Evolutionary conservation across 2,113 vertebrate genomes (phyloP), one percentile per base, ranked within the genome.

Genomic region (Monopterus albus): DNA sequence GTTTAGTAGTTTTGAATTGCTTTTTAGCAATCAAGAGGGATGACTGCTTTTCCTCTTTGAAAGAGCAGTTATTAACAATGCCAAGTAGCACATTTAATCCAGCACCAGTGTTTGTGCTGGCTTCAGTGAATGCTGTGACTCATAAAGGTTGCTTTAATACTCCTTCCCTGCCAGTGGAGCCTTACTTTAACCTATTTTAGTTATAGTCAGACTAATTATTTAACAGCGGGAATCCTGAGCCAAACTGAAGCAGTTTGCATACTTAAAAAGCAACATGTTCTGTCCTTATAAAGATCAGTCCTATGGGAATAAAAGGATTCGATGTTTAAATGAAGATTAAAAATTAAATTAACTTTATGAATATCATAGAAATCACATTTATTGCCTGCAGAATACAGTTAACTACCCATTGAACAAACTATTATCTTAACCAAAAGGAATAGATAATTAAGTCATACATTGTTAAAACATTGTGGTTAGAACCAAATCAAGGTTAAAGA

Each of bases 71-170:
- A 77, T 69, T 72, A 62, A 57, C 58, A 63, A 70, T 79, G 84
- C 87, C 78, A 88, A 85, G 75, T 74, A 64, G 67, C 76, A 64
- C 76, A 57, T 73, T 70, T 46, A 61, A 68, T 43, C 79, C 74
- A 66, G 63, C 79, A 74, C 57, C 60, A 64, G 75, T 82, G 79
- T 86, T 86, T 76, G 79, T 86, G 15, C 84, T 87, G 83, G 81
- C 86, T 79, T 42, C 18, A 4, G 0, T 49, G 40, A 77, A 80
- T n/a, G 39, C 71, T 62, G 50, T 91, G 87, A 87, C 71, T 89
- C 87, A 89, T 70, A 81, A 78, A 84, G 59, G 84, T 66, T 70
- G 75, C 81, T 75, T 81, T 84, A 65, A 73, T 82, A 83, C 79
- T 75, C 60, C 50, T 52, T 5, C 58, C 10, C 57, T 78, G 84